These are phyloP conservation scores for Podilymbus podiceps DNA, from an alignment of 2,113 vertebrate species.

Conservation along the genomic window DNA sequence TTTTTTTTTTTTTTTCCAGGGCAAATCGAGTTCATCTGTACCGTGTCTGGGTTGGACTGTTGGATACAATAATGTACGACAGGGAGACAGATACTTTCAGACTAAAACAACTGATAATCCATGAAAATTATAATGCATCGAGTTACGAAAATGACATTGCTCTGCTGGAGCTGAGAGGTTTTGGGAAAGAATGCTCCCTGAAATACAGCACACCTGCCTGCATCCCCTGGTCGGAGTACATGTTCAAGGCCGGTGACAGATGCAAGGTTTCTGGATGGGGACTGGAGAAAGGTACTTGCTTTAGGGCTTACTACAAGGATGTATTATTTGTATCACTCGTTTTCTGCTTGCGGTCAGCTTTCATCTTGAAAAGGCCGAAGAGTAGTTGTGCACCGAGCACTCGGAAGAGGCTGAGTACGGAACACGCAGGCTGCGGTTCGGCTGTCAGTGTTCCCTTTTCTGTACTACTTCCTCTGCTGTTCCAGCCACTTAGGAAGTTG, in stretches of 20 bases:
- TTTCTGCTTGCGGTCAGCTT: not conserved
- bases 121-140: slow-evolving; percentile 75
- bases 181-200: slow-evolving; percentile 44
- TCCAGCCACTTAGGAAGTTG: not conserved
- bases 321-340: not conserved
- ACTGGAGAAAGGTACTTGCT: slow-evolving; percentile 77
- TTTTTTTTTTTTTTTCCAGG: slow-evolving; percentile 53
- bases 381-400: not conserved
- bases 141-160: slow-evolving; percentile 93
- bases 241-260: slow-evolving; percentile 79
- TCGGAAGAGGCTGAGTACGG: not conserved
- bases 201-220: slow-evolving; percentile 76
- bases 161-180: slow-evolving; percentile 78
- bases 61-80: slow-evolving; percentile 43
- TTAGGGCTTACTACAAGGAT: not conserved
- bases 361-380: not conserved
- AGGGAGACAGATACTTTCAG: slow-evolving; percentile 35
- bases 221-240: slow-evolving; percentile 85
- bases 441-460: not conserved
- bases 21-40: slow-evolving; percentile 65
- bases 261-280: slow-evolving; percentile 95
- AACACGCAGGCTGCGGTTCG: not conserved
- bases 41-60: slow-evolving; percentile 80
- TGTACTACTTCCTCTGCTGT: not conserved
- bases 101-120: slow-evolving; percentile 76